Conservation (phyloP, 2,797 vertebrate genomes). For the Cheirogaleus major region DNA sequence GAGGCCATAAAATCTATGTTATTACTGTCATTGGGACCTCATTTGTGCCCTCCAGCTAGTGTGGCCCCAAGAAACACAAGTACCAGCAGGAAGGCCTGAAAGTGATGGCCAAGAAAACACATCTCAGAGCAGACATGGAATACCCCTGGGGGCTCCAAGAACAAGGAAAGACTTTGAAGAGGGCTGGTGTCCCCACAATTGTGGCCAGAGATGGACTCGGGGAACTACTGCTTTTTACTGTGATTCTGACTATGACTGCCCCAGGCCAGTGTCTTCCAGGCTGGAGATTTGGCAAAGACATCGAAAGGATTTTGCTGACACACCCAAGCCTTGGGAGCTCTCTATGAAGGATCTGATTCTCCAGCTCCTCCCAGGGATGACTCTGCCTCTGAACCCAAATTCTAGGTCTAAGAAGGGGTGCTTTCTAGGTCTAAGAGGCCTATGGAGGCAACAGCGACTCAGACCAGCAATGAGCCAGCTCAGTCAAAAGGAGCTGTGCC, state of each 20-base stretch:
- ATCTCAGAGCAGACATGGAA: background rate
- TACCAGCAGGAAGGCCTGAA: background rate
- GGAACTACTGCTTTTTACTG: background rate
- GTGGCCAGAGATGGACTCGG: background rate
- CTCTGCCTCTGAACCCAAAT: background rate
- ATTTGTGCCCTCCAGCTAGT: background rate
- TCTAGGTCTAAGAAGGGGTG: background rate
- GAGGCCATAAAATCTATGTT: background rate
- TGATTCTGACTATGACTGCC: background rate
- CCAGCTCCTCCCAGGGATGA: background rate
- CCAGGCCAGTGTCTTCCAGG: background rate
- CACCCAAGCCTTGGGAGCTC: background rate
- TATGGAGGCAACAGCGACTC: background rate
- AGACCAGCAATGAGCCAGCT: background rate
- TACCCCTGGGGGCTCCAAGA: background rate
- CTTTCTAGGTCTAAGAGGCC: background rate
- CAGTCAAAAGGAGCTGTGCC: background rate
- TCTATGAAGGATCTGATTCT: background rate
- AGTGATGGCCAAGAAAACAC: background rate
- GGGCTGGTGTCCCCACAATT: background rate
- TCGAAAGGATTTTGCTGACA: background rate
- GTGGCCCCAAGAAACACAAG: background rate
- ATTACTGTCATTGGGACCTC: background rate
- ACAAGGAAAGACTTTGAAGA: background rate
- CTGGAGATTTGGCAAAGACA: background rate